Evolutionary conservation across 2,797 vertebrate genomes (phyloP).

Genomic region (Falco berigora): DNA sequence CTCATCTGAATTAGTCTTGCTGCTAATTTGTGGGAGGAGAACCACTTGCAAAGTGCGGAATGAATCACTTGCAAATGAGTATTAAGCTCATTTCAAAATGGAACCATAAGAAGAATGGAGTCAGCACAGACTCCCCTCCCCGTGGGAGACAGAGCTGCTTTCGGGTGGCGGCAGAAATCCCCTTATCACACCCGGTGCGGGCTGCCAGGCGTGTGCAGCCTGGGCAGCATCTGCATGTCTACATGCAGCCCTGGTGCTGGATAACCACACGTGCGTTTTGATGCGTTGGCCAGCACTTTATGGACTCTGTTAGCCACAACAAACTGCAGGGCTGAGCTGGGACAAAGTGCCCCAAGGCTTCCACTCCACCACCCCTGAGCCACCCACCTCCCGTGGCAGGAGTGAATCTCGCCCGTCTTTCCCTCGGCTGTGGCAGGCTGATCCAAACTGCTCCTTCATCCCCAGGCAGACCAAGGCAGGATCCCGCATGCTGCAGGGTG

Average conservation of each 20-base stretch:
- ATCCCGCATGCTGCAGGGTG: rapidly evolving
- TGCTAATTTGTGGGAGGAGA: constrained; percentile 24
- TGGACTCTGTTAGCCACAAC: constrained; percentile 39
- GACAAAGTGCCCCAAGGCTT: background rate
- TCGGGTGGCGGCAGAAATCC: constrained; percentile 21
- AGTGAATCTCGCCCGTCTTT: background rate
- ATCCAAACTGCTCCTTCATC: background rate
- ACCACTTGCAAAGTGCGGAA: constrained; percentile 27
- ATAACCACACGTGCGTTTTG: background rate
- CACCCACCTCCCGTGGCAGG: background rate
- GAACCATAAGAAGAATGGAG: background rate
- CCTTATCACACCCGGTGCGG: background rate
- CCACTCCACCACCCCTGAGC: background rate
- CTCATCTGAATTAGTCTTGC: constrained; percentile 30
- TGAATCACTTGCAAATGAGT: constrained; percentile 55
- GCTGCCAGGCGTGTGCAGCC: background rate
- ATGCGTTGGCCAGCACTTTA: background rate
- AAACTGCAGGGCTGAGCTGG: constrained; percentile 20
- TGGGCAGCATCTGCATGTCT: background rate
- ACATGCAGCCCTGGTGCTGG: background rate
- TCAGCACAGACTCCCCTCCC: background rate
- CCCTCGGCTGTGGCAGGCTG: background rate
- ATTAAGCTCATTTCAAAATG: constrained; percentile 48
- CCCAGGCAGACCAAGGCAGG: background rate
- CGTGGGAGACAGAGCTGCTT: background rate